Evolutionary conservation across 1,140 invertebrate species (phyloP).

Genomic region (Sycobia sp.): DNA sequence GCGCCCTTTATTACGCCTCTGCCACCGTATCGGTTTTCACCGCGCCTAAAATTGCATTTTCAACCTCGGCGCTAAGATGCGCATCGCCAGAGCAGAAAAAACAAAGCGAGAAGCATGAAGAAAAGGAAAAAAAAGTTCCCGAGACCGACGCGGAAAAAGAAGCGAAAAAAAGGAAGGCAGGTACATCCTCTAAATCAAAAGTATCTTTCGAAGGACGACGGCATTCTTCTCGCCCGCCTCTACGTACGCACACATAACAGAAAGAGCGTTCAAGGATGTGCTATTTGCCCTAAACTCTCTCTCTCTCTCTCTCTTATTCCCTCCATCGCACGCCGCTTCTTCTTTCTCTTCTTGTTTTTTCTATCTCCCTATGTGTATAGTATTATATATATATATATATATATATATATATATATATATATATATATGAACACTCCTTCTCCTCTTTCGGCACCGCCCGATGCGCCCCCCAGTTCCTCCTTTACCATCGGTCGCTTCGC

Average conservation of each 20-base stretch:
- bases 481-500: too few relatives aligned
- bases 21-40: too few relatives aligned
- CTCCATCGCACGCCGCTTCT: not conserved
- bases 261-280: constrained; percentile 34
- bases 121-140: too few relatives aligned
- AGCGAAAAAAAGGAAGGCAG: not conserved
- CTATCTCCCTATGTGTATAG: too few relatives aligned
- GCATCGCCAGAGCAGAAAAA: too few relatives aligned
- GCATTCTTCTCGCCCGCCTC: constrained; percentile 28
- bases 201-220: constrained; percentile 36
- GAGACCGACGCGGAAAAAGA: not conserved
- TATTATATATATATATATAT: too few relatives aligned
- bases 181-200: constrained; percentile 50
- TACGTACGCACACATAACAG: constrained; percentile 20
- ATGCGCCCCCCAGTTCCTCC: not conserved
- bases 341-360: too few relatives aligned
- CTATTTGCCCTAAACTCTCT: constrained; percentile 28
- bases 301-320: not conserved
- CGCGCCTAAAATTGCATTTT: too few relatives aligned
- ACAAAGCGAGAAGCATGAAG: too few relatives aligned
- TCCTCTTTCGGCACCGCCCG: not conserved
- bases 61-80: too few relatives aligned
- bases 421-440: not conserved
- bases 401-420: not conserved
- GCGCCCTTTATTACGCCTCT: too few relatives aligned